Percentiles rank a stretch among this genome's conserved stretches.
These are phyloP conservation scores for Campylomormyrus numenius DNA, from an alignment of 2,113 vertebrate species.

Conservation along the genomic window DNA sequence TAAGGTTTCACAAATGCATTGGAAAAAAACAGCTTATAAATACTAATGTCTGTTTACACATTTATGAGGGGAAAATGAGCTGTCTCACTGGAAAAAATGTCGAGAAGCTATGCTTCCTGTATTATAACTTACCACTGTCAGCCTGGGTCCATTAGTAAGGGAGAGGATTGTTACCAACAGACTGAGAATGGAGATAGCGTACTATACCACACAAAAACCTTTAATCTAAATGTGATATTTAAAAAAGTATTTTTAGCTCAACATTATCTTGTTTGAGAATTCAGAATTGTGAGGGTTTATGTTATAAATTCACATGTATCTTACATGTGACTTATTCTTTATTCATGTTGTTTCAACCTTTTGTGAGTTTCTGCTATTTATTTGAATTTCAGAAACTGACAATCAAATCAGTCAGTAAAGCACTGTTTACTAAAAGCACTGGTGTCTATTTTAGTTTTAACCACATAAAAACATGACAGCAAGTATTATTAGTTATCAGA, in stretches of 20 bases:
- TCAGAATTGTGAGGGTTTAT: not conserved
- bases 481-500: not conserved
- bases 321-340: not conserved
- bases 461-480: not conserved
- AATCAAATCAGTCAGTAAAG: not conserved
- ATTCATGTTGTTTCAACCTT: not conserved
- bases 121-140: not conserved
- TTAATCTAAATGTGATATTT: not conserved
- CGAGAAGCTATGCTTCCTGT: not conserved
- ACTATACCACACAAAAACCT: not conserved
- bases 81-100: not conserved
- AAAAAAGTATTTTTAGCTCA: not conserved
- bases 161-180: not conserved
- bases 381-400: not conserved
- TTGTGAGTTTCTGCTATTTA: not conserved
- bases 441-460: not conserved
- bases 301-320: not conserved
- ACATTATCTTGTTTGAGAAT: not conserved
- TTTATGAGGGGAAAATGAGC: not conserved
- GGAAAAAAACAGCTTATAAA: not conserved
- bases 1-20: not conserved
- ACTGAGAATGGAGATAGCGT: not conserved
- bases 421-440: not conserved
- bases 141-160: not conserved
- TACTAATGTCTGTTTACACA: not conserved